Conservation (phyloP, 2,888 invertebrate species). For the Buathra laborator region DNA sequence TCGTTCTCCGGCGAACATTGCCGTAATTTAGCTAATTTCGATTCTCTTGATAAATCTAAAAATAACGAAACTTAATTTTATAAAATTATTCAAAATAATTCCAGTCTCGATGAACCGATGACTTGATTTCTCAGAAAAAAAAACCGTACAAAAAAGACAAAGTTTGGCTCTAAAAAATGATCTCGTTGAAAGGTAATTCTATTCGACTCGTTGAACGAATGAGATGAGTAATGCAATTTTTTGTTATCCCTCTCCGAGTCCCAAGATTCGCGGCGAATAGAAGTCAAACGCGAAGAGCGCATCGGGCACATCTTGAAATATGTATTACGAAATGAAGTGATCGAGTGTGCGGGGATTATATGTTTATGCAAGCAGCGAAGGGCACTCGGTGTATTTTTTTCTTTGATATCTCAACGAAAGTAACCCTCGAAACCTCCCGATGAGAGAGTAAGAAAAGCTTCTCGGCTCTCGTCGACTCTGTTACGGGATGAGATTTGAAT, state of each 20-base stretch:
- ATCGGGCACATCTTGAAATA: conserved; percentile 66
- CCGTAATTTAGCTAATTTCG: no score
- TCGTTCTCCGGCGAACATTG: no score
- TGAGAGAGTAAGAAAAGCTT: conserved; percentile 55
- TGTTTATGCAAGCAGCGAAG: conserved; percentile 83
- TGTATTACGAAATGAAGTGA: conserved; percentile 64
- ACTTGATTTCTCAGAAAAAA: neutral
- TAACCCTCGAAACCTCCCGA: conserved; percentile 51
- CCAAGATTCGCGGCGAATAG: neutral
- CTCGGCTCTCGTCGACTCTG: conserved; percentile 71
- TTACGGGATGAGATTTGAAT: conserved; percentile 82
- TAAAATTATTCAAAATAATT: no score
- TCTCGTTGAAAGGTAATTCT: conserved; percentile 4
- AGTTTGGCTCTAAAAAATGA: neutral
- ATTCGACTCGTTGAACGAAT: conserved; percentile 25
- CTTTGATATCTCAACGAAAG: conserved; percentile 81
- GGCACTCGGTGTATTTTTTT: conserved; percentile 83
- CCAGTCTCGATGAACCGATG: no score
- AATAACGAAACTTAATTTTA: no score
- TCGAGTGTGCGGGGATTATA: conserved; percentile 60
- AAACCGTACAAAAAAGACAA: neutral
- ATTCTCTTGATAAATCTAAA: no score
- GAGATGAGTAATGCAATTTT: conserved; percentile 37
- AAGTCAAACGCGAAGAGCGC: neutral
- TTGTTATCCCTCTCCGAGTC: neutral